Evolutionary conservation across 2,113 vertebrate species (phyloP).

Genomic region (Aspidoscelis tigris): DNA sequence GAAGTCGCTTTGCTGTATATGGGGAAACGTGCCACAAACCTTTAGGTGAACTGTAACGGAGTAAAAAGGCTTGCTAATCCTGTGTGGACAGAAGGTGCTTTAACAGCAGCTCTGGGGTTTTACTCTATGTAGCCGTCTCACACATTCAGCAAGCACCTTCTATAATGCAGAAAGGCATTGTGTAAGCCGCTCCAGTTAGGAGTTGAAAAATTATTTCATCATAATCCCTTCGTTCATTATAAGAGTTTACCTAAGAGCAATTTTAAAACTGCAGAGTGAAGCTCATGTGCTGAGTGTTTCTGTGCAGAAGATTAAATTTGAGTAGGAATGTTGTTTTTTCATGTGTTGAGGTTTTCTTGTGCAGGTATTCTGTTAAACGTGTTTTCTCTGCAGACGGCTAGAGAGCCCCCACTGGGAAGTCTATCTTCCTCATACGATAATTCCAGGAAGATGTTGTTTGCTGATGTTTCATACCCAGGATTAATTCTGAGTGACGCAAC

Average conservation of each 20-base stretch:
- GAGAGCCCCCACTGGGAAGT: no score
- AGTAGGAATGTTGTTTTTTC: background rate
- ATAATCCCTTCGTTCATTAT: constrained; percentile 24
- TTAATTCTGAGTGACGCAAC: no score
- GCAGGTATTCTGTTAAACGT: background rate
- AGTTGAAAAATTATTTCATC: constrained; percentile 5
- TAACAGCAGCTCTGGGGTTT: background rate
- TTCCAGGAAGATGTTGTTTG: no score
- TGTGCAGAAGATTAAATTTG: background rate
- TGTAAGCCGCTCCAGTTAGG: constrained; percentile 23
- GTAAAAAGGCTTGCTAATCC: background rate
- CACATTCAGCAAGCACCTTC: constrained; percentile 14
- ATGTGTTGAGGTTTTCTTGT: background rate
- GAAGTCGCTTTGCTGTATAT: background rate
- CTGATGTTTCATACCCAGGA: no score
- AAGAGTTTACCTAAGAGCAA: background rate
- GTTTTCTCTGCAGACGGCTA: no score
- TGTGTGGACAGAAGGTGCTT: background rate
- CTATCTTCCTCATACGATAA: no score
- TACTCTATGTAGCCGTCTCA: background rate
- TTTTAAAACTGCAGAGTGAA: background rate
- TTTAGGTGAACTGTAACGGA: background rate
- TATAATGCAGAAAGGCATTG: background rate
- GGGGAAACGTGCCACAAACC: background rate
- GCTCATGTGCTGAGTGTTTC: constrained; percentile 7